Base-by-base conservation (phyloP, 2,797 vertebrate species). In the Remorina albescens region DNA sequence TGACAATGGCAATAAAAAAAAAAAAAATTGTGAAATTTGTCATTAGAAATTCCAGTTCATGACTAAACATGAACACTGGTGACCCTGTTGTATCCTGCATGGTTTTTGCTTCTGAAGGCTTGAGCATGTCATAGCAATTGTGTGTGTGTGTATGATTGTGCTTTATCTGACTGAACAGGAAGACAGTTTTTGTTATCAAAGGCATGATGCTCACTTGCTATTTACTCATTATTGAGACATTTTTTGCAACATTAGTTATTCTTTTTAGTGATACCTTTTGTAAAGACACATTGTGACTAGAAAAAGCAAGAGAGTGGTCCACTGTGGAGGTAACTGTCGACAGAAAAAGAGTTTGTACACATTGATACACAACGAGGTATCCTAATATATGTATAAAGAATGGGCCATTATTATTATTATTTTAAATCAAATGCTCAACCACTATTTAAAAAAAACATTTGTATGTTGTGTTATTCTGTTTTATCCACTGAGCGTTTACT, bases 81-180 rank as follows among this genome's bases (percentile, higher is more conserved):
- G 76, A 92, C 88, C 90, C 89, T 92, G 91, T 87, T 76, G 71
- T 82, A 57, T 80, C 78, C 65, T 46, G 61, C 50, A 58, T 74
- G 70, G 66, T 62, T 83, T 81, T 81, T 85, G 76, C 78, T 71
- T 74, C 25, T 62, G 28, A 82, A 80, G 78, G 71, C 72, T 76
- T 55, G 19, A 80, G 47, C 55, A 9, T 64, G 44, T 85, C 74
- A 82, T 60, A 81, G 67, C 68, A 21, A 70, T 26, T 46, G 0
- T 57, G 49, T 81, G 68, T 42, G 30, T 44, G 46, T 21, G 9
- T 46, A 39, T 66, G 61, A 66, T 36, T 74, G 39, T 67, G 44
- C 71, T 73, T 74, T 32, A 71, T 62, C 80, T 72, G 67, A 82
- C 61, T 11, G 0, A 85, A 80, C 63, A 64, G 85, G 91, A 92